A percentile compares a stretch with the other conserved stretches of the same genome.
Conservation (phyloP, 2,888 invertebrate species). For the Galeruca laticollis region DNA sequence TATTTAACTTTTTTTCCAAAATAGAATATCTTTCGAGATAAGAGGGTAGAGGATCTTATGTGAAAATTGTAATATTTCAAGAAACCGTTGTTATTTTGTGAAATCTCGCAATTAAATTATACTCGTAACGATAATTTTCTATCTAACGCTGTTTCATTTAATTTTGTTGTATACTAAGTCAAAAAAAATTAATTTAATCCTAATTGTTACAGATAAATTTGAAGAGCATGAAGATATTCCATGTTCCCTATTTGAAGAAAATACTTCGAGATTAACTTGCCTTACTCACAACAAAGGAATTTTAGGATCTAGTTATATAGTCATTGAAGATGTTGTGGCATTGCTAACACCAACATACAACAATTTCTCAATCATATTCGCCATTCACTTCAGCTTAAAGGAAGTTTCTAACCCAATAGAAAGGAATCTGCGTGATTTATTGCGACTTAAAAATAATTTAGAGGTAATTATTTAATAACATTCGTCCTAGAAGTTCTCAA, state of each 20-base stretch:
- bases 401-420: slow-evolving; percentile 58
- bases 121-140: too few species aligned
- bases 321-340: slow-evolving; percentile 56
- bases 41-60: too few species aligned
- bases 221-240: slow-evolving; percentile 62
- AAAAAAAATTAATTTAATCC: background rate
- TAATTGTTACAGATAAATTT: slow-evolving; percentile 52
- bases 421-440: slow-evolving; percentile 52
- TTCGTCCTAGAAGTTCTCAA: too few species aligned
- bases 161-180: too few species aligned
- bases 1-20: too few species aligned
- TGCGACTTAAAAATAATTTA: slow-evolving; percentile 26
- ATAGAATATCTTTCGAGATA: too few species aligned
- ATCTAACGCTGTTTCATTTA: too few species aligned
- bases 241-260: slow-evolving; percentile 60
- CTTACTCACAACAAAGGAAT: slow-evolving; percentile 57
- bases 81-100: too few species aligned
- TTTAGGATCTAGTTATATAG: slow-evolving; percentile 56
- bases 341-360: slow-evolving; percentile 58
- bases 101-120: too few species aligned
- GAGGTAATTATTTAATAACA: slow-evolving; percentile 21
- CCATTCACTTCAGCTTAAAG: slow-evolving; percentile 57
- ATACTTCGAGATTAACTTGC: slow-evolving; percentile 57
- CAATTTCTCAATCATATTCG: slow-evolving; percentile 54
- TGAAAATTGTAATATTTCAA: too few species aligned